A percentile compares a stretch with the other conserved stretches of the same genome.
These are phyloP conservation scores for Enteromius viviparus DNA, from an alignment of 2,797 vertebrate genomes.

Conservation along the genomic window DNA sequence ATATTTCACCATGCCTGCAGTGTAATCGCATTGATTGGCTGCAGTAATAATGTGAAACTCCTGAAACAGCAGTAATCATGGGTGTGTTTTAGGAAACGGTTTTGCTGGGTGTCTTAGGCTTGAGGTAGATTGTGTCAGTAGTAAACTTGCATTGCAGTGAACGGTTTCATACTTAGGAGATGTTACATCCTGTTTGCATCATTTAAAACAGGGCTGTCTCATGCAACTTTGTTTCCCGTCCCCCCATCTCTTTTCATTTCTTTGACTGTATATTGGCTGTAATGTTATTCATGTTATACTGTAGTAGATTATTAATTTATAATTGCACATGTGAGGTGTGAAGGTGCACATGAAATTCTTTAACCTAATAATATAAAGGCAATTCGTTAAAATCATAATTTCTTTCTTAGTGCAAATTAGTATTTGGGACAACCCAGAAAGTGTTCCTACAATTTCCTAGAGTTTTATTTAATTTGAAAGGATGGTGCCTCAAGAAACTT, in stretches of 20 bases:
- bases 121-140: constrained; percentile 11
- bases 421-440: neutral
- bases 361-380: neutral
- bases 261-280: too few relatives aligned
- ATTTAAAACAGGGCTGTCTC: constrained; percentile 39
- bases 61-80: neutral
- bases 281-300: neutral
- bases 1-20: constrained; percentile 1
- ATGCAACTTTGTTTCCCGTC: constrained; percentile 32
- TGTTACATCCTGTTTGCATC: constrained; percentile 54
- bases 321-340: neutral
- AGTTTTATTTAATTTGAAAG: neutral
- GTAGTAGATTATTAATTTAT: constrained; percentile 1
- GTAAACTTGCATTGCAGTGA: constrained; percentile 17
- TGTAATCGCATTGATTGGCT: neutral
- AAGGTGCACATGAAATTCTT: neutral
- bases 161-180: neutral
- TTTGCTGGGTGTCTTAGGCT: constrained; percentile 1
- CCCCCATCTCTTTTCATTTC: neutral
- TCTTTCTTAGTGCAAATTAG: neutral
- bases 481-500: neutral
- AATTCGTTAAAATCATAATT: neutral
- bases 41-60: neutral
- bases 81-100: neutral
- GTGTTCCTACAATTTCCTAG: neutral